A percentile compares a stretch with the other conserved stretches of the same genome.
Conservation (phyloP, 2,888 invertebrate genomes). For the Drosophila kanekoi region DNA sequence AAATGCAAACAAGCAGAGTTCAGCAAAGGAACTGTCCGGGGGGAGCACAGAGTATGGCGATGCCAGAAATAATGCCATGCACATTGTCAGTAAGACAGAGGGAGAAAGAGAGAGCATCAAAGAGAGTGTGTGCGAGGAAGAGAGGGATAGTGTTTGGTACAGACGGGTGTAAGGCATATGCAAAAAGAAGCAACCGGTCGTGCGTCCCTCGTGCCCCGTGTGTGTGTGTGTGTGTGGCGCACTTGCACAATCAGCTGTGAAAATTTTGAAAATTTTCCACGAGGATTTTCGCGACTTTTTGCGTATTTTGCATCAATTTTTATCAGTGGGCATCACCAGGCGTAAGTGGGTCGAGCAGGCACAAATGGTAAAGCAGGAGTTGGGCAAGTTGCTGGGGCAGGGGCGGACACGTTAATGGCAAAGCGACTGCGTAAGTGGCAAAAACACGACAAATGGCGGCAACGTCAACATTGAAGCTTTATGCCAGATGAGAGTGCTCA, state of each 20-base stretch:
- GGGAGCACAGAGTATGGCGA: conserved; percentile 4
- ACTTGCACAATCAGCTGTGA: conserved; percentile 85
- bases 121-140: not conserved
- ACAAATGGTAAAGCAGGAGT: not conserved
- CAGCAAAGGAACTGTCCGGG: conserved; percentile 34
- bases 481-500: conserved; percentile 46
- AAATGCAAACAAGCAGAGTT: conserved; percentile 76
- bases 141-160: not conserved
- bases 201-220: conserved; percentile 29
- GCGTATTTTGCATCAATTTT: conserved; percentile 82
- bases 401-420: conserved; percentile 61
- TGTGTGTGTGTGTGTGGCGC: conserved; percentile 20
- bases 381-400: conserved; percentile 8
- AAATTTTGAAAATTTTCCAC: conserved; percentile 85
- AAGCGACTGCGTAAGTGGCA: conserved; percentile 71
- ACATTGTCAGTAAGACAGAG: conserved; percentile 46
- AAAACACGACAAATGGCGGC: conserved; percentile 60
- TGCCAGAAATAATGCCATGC: conserved; percentile 59
- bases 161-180: conserved; percentile 70
- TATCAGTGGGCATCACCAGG: conserved; percentile 70
- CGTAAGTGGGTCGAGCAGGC: conserved; percentile 30
- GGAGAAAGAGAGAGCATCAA: conserved; percentile 6
- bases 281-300: conserved; percentile 85
- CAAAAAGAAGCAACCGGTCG: conserved; percentile 71
- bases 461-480: conserved; percentile 40